A percentile compares a stretch with the other conserved stretches of the same genome.
phyloP scores from a whole-genome alignment of 2,113 vertebrate species.

The Hepsetus odoe region DNA sequence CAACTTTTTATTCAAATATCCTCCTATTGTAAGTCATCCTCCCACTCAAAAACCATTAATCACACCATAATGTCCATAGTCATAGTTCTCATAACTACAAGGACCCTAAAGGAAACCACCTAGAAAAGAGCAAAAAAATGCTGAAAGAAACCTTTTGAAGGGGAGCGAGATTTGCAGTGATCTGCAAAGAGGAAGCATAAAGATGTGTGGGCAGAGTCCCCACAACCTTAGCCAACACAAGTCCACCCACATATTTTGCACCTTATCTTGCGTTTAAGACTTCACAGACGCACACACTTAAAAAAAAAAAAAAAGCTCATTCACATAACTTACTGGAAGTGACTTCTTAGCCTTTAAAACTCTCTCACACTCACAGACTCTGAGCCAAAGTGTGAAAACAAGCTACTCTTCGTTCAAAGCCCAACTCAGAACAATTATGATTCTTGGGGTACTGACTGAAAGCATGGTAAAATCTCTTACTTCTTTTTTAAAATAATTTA shows the following conservation, averaged over 20 bases:
- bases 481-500: too few species aligned
- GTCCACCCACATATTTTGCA: constrained; percentile 27
- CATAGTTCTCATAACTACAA: constrained; percentile 32
- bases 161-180: not conserved
- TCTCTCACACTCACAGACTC: not conserved
- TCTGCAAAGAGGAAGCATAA: constrained; percentile 36
- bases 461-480: too few species aligned
- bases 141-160: constrained; percentile 19
- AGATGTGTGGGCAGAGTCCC: constrained; percentile 27
- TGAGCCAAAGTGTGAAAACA: not conserved
- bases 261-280: constrained; percentile 9
- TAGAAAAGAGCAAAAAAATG: constrained; percentile 22
- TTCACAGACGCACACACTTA: constrained; percentile 15
- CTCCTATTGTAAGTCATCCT: constrained; percentile 3
- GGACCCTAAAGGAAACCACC: constrained; percentile 39
- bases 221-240: constrained; percentile 24
- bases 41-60: constrained; percentile 23
- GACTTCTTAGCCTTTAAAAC: constrained; percentile 44
- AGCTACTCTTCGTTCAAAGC: not conserved
- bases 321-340: constrained; percentile 47
- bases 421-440: too few species aligned
- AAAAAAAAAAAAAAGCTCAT: constrained; percentile 19
- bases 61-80: constrained; percentile 37
- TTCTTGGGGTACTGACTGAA: too few species aligned
- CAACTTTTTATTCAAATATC: constrained; percentile 19